phyloP scores from a whole-genome alignment of 2,888 invertebrate genomes.

The Metacarcinus magister region DNA sequence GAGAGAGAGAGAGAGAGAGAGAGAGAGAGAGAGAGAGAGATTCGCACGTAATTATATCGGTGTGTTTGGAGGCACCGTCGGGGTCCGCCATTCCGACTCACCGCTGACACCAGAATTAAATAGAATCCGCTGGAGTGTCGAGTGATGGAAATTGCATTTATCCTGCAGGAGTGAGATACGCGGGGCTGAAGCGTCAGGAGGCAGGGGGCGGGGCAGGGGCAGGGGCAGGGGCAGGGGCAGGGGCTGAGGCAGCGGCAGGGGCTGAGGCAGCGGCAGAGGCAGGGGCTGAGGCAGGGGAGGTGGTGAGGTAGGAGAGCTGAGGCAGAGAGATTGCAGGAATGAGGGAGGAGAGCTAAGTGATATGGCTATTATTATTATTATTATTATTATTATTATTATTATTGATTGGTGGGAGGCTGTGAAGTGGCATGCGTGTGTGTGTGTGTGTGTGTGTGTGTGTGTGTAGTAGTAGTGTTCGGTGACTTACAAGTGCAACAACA shows the following conservation, averaged over 20 bases:
- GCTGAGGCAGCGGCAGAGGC: not conserved
- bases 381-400: not conserved
- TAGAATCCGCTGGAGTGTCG: conserved; percentile 62
- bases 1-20: not conserved
- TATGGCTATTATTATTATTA: not conserved
- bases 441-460: not conserved
- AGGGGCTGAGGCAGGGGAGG: not conserved
- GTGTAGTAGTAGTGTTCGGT: not conserved
- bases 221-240: not conserved
- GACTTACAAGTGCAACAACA: not conserved
- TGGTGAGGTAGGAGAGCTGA: not conserved
- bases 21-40: not conserved
- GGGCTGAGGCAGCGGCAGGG: not conserved
- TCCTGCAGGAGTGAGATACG: conserved; percentile 60
- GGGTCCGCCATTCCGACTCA: conserved; percentile 18
- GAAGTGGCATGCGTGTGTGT: not conserved
- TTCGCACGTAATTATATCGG: not conserved
- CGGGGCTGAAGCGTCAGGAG: conserved; percentile 4
- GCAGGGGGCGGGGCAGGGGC: not conserved
- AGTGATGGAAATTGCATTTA: conserved; percentile 56
- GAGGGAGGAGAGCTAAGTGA: not conserved
- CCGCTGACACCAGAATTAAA: conserved; percentile 62
- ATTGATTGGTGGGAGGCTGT: not conserved
- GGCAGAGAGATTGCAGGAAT: not conserved
- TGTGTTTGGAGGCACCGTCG: not conserved